These are phyloP conservation scores for Cheilosia grossa DNA, from an alignment of 2,888 invertebrate genomes.

Conservation along the genomic window DNA sequence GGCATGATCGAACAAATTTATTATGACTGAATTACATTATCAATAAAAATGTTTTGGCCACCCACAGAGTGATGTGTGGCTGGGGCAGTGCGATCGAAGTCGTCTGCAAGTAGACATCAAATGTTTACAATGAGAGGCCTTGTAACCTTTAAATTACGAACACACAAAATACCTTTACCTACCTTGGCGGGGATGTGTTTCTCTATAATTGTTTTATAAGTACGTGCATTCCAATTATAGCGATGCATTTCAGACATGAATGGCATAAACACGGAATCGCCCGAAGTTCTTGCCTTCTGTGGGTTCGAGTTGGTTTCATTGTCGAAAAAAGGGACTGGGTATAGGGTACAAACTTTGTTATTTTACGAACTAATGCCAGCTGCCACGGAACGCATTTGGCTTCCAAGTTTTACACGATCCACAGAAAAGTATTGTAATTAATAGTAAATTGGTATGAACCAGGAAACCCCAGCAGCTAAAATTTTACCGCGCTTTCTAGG, in stretches of 20 bases:
- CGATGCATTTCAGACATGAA: background rate
- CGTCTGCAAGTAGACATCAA: slow-evolving; percentile 29
- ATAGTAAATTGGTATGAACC: too few species aligned
- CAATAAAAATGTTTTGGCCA: slow-evolving; percentile 71
- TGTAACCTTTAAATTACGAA: slow-evolving; percentile 8
- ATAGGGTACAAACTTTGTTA: too few species aligned
- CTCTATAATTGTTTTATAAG: slow-evolving; percentile 23
- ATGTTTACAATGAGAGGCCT: slow-evolving; percentile 38
- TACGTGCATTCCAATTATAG: slow-evolving; percentile 16
- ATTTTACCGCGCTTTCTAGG: too few species aligned
- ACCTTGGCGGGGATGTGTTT: background rate
- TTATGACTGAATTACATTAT: slow-evolving; percentile 74
- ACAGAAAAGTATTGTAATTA: too few species aligned
- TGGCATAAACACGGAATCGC: background rate
- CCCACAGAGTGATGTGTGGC: slow-evolving; percentile 64
- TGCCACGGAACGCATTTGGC: too few species aligned
- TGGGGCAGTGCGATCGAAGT: slow-evolving; percentile 31
- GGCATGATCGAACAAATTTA: slow-evolving; percentile 74
- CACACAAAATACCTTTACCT: background rate
- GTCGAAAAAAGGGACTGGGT: background rate
- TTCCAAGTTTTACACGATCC: too few species aligned
- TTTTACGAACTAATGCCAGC: too few species aligned
- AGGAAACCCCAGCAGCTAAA: too few species aligned
- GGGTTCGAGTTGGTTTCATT: background rate
- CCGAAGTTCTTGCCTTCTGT: background rate